Evolutionary conservation across 2,113 vertebrate species (phyloP).

Genomic region (Bolborhynchus lineola): DNA sequence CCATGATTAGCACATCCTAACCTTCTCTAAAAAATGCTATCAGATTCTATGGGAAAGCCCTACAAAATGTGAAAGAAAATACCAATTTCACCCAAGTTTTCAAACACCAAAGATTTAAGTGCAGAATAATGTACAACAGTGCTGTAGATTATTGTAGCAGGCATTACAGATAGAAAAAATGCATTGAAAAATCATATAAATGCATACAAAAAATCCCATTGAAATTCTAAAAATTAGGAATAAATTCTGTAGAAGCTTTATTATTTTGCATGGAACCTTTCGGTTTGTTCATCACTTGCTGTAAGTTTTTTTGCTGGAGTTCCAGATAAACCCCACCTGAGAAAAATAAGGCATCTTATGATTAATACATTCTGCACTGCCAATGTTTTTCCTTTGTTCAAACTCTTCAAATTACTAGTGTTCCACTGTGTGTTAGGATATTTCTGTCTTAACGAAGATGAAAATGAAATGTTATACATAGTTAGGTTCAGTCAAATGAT

Average conservation of each 20-base stretch:
- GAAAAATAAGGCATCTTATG: not conserved
- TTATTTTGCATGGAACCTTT: not conserved
- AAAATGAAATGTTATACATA: not conserved
- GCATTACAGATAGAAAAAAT: not conserved
- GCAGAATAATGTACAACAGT: not conserved
- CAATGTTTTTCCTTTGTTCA: not conserved
- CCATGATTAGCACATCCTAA: not conserved
- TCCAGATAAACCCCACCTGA: not conserved
- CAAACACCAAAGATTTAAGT: not conserved
- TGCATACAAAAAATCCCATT: not conserved
- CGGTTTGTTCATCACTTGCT: not conserved
- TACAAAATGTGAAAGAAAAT: not conserved
- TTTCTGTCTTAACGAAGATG: not conserved
- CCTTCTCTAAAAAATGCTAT: not conserved
- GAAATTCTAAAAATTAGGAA: not conserved
- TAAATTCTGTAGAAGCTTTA: not conserved
- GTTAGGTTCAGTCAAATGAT: not conserved
- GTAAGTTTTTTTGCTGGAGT: not conserved
- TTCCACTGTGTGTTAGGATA: not conserved
- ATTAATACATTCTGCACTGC: not conserved
- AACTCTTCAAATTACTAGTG: not conserved
- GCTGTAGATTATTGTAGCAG: not conserved
- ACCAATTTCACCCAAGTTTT: not conserved
- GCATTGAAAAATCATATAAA: too few species aligned
- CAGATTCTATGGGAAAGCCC: not conserved